phyloP scores from a whole-genome alignment of 2,888 invertebrate genomes.

The Nesidiocoris tenuis region DNA sequence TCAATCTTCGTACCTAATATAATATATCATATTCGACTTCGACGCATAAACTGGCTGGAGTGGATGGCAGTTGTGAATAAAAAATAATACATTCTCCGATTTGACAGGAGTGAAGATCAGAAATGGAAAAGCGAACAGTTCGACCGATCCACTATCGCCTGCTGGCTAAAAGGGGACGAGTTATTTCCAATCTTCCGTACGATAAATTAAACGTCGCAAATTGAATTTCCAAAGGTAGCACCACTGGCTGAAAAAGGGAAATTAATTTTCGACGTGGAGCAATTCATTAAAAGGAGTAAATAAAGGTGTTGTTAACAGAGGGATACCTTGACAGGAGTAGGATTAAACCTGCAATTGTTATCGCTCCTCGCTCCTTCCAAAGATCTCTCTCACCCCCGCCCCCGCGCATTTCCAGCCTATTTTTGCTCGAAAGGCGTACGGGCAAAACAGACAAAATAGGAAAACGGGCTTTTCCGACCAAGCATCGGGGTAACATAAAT shows the following conservation, averaged over 20 bases:
- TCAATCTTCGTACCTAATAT: no score
- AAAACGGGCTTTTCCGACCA: background rate
- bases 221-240: background rate
- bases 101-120: no score
- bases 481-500: conserved; percentile 26
- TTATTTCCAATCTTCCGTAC: no score
- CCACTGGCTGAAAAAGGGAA: background rate
- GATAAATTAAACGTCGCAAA: background rate
- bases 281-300: conserved; percentile 17
- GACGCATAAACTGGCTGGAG: no score
- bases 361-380: conserved; percentile 25
- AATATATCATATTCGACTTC: no score
- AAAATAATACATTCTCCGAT: no score
- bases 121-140: no score
- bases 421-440: background rate
- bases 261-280: conserved; percentile 4
- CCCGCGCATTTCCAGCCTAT: background rate
- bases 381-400: no score
- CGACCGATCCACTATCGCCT: no score
- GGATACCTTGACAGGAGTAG: conserved; percentile 19
- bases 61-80: no score
- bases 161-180: no score
- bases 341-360: conserved; percentile 39
- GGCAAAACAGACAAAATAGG: background rate
- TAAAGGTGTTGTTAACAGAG: conserved; percentile 4